A percentile compares a stretch with the other conserved stretches of the same genome.
Conservation (phyloP, 2,113 vertebrate species). For the Steatornis caripensis region DNA sequence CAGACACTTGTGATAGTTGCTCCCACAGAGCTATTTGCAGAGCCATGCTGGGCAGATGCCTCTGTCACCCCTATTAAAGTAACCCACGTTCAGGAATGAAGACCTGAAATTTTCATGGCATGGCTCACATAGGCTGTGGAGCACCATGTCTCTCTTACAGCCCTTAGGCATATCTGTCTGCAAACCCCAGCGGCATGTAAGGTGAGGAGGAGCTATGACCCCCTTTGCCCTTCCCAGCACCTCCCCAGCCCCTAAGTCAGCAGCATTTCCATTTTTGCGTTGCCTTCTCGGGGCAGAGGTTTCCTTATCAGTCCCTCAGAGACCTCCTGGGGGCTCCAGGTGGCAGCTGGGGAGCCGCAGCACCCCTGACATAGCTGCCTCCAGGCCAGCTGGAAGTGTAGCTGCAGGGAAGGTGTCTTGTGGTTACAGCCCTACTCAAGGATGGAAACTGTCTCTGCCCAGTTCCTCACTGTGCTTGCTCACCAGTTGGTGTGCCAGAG, state of each 20-base stretch:
- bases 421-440: rapidly evolving
- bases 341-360: background rate
- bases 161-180: background rate
- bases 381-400: background rate
- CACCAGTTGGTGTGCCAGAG: background rate
- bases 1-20: background rate
- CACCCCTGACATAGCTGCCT: background rate
- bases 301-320: background rate
- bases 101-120: background rate
- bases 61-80: background rate
- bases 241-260: background rate
- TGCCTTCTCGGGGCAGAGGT: background rate
- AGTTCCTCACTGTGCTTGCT: background rate
- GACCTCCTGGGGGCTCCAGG: rapidly evolving
- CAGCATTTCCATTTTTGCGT: background rate
- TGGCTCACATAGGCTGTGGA: background rate
- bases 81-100: background rate
- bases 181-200: background rate
- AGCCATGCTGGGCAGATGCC: background rate
- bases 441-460: background rate
- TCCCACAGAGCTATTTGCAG: background rate
- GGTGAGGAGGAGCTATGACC: background rate
- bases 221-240: background rate
- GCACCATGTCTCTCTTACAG: rapidly evolving
- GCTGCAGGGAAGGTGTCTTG: background rate